Evolutionary conservation across 2,113 vertebrate genomes (phyloP), one percentile per base, ranked within the genome.

Genomic region (Apteryx owenii): DNA sequence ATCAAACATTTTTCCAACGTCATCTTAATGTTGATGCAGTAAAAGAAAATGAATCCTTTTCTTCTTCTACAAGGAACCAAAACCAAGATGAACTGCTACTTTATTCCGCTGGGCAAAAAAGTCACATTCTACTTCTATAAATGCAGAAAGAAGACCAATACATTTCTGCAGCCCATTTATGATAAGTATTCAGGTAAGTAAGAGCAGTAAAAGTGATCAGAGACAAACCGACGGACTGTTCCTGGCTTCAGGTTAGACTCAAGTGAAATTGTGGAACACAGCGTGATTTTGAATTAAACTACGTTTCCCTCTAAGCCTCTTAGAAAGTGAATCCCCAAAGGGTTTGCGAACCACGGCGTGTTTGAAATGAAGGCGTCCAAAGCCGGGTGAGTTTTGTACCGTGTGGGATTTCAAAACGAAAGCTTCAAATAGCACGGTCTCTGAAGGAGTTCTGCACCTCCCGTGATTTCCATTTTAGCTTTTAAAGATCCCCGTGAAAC

Each of bases 391-490:
- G 40, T 9, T 33, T 26, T 4, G 65, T 9, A 26, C 50, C 3
- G 2, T 0, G 14, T 2, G 17, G 61, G 9, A 9, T 33, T n/a
- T 36, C 31, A 0, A 21, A 14, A 1, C 0, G 29, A 65, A 25
- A 64, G 56, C 18, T 9, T 9, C 26, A 2, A 1, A 4, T 5
- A 28, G 23, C 28, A 3, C 8, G 11, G 19, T 3, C 25, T 61
- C 50, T 11, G 50, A 61, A 4, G 3, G 10, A 2, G 9, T 8
- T 68, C 7, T 2, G 12, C 33, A 4, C 5, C 23, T 26, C 33
- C 64, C 36, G 36, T 38, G 23, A 1, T 5, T 6, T 4, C 56
- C 1, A 9, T 22, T 75, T 25, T 1, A 61, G 13, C 38, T 48
- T 65, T 46, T 4, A 23, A 12, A 50, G 46, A 10, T 3, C 15